Base-by-base conservation (phyloP, 2,797 vertebrate genomes). In the Periparus ater region DNA sequence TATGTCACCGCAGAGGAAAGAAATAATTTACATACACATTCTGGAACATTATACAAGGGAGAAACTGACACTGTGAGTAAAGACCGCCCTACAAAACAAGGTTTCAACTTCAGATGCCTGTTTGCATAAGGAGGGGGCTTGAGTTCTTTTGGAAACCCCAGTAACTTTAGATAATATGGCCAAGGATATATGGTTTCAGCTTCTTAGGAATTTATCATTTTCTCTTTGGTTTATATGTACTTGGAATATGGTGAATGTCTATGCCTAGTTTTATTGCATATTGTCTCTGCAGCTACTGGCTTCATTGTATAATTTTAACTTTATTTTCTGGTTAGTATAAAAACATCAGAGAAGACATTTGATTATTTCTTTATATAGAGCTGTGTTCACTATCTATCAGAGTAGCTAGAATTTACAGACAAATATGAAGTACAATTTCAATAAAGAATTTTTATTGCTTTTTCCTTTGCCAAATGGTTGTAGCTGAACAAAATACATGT, bases 301-400 rank as follows among this genome's bases (percentile, higher is more conserved):
- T 84, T 87, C 26, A 66, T 73, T 47, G 17, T 7, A n/a, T 62
- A 68, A 47, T 62, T 91, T 62, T 17, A 65, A 60, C 21, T 81
- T 84, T 45, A 60, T 66, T 79, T 89, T 75, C 48, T 85, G 10
- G 7, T 71, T 77, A 63, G 16, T 50, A 57, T 72, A 67, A 74
- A 94, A 92, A 75, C 20, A 77, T 53, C 70, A 85, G 44, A 89
- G 38, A 89, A 93, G 53, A 68, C 13, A 60, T 80, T 63, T 91
- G 42, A 79, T 85, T 26, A 73, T 77, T 83, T 77, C 70, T 80
- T 92, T 89, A 61, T 22, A 13, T 65, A 65, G 68, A 75, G 7
- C 15, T 30, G 2, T 20, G 60, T 77, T 85, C 36, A 36, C 25
- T 62, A 10, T 93, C 25, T 62, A 10, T 93, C 48, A 65, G 17